A percentile compares a stretch with the other conserved stretches of the same genome.
phyloP scores from a whole-genome alignment of 2,888 invertebrate genomes.

The Heteropelma amictum region DNA sequence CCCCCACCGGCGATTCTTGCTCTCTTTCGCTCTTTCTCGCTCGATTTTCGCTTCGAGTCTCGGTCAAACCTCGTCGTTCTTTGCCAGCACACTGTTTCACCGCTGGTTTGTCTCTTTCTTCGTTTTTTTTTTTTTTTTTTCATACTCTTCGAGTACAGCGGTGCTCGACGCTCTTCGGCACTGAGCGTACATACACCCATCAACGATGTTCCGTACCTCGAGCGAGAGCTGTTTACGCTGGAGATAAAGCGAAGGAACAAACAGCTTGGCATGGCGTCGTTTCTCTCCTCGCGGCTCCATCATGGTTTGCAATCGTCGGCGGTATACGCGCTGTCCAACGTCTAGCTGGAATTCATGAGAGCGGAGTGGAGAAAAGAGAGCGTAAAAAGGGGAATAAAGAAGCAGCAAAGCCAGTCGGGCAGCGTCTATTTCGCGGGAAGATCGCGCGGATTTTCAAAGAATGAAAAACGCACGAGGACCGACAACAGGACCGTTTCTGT shows the following conservation, averaged over 20 bases:
- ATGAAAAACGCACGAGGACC: no score
- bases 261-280: constrained; percentile 61
- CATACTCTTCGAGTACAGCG: constrained; percentile 40
- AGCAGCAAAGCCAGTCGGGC: not conserved
- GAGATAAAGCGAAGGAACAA: constrained; percentile 75
- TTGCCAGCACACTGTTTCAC: no score
- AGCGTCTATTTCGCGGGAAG: constrained; percentile 18
- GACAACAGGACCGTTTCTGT: no score
- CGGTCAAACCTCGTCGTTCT: no score
- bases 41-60: no score
- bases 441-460: no score
- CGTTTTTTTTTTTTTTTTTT: constrained; percentile 61
- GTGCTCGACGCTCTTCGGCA: constrained; percentile 37
- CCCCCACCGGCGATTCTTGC: constrained; percentile 16
- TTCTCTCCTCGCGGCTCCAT: constrained; percentile 54
- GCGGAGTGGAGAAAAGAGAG: constrained; percentile 17
- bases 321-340: constrained; percentile 43
- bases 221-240: constrained; percentile 73
- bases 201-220: constrained; percentile 19
- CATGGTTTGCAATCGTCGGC: constrained; percentile 35
- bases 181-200: not conserved
- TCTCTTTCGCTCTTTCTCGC: no score
- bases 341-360: constrained; percentile 40
- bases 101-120: constrained; percentile 17
- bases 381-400: not conserved